These are phyloP conservation scores for Paracanthobrama guichenoti DNA, from an alignment of 2,113 vertebrate genomes.

Conservation along the genomic window DNA sequence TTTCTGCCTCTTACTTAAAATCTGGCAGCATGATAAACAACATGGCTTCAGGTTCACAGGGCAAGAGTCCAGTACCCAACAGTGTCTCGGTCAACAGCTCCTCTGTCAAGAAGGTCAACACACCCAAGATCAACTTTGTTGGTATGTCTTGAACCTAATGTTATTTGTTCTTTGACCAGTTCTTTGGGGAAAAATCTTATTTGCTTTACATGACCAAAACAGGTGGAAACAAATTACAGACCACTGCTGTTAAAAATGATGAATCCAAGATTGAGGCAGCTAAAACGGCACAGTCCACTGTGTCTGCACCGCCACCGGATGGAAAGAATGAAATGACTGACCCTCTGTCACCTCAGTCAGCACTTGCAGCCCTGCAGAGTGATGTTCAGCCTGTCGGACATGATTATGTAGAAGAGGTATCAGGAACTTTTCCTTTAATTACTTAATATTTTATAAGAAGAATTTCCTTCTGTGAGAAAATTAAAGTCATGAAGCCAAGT, in stretches of 20 bases:
- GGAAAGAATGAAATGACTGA: constrained; percentile 81
- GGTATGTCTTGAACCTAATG: constrained; percentile 76
- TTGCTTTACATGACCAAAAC: neutral
- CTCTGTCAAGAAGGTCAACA: constrained; percentile 88
- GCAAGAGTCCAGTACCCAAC: constrained; percentile 55
- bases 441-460: too few species aligned
- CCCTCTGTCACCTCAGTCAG: constrained; percentile 79
- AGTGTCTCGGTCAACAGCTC: constrained; percentile 68
- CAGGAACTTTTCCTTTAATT: too few species aligned
- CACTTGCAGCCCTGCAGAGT: constrained; percentile 90
- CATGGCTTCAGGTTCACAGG: constrained; percentile 70
- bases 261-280: constrained; percentile 83
- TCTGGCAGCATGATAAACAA: constrained; percentile 77
- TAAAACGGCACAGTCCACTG: constrained; percentile 73
- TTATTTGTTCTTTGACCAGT: constrained; percentile 35
- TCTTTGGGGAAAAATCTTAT: too few species aligned
- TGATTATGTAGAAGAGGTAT: constrained; percentile 98
- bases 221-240: constrained; percentile 94
- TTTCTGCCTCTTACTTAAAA: constrained; percentile 72
- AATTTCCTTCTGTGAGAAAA: too few species aligned
- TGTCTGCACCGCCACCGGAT: constrained; percentile 76
- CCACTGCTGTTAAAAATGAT: constrained; percentile 84
- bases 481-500: neutral
- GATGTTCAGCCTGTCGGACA: constrained; percentile 98
- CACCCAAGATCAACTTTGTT: constrained; percentile 98